Base-by-base conservation (phyloP, 2,888 invertebrate genomes). In the Hemithea aestivaria region DNA sequence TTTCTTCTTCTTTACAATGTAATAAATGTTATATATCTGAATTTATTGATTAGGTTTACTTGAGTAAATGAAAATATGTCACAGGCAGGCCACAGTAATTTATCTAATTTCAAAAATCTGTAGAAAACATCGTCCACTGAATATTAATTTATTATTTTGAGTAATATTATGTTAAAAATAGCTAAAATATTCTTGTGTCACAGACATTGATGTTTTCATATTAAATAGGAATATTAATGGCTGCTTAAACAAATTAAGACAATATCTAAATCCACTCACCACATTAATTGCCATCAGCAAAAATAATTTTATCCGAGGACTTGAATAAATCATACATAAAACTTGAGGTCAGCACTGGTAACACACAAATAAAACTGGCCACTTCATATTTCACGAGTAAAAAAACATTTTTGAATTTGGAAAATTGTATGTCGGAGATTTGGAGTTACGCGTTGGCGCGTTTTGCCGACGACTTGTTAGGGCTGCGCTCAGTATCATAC, bases 291-390 rank as follows among this genome's bases (percentile, higher is more conserved):
- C 85, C 73, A 83, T 73, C 49, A 84, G 83, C 83, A 85, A 83
- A 82, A 80, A 66, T 76, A 83, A 69, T 68, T 75, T 76, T 76
- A 68, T 83, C 85, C 85, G 77, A 77, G 71, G 73, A 77, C 68
- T 84, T 85, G 78, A 82, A 87, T 85, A 85, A 87, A 84, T 85
- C 85, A 87, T 87, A 84, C 85, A 87, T 87, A 82, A 77, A 87
- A 77, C 62, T 77, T 79, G 64, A 73, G 72, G 64, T 69, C 67
- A 69, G 56, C 79, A 74, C 82, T 49, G 38, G 57, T 66, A 68
- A 53, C 56, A 55, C 73, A 73, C 61, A 52, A 52, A 56, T 57
- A 46, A 69, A 65, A 58, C 57, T 50, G 46, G 35, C 39, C 46
- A 48, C 45, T 30, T 35, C 42, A 46, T 49, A 20, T 24, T 41